Base-by-base conservation (phyloP, 2,797 vertebrate species). In the Sebastiscus tertius region DNA sequence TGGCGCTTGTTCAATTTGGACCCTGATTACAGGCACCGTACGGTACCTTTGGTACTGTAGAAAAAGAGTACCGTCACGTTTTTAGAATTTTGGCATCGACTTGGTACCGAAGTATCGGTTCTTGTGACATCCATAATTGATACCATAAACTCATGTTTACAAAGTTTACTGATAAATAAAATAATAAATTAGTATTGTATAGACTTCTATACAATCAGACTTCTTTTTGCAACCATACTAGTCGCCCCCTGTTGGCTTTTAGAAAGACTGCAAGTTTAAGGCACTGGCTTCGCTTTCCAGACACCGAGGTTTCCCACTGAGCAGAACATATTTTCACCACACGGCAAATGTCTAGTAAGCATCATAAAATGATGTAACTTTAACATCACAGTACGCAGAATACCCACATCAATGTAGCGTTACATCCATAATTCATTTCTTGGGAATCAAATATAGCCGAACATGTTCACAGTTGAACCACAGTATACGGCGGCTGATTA, bases 401-500 rank as follows among this genome's bases (percentile, higher is more conserved):
- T 60, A 62, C 18, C 27, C 36, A 33, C 66, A 83, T 76, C 46
- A 67, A 2, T 52, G 56, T 49, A 31, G 39, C 22, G 24, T 64
- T 12, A 36, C 60, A 76, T 86, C 46, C 65, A 84, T 87, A 78
- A 87, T 88, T 84, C 6, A 83, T 80, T 65, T 26, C 24, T 13
- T 59, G 66, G 64, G 77, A 79, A 82, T 86, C 75, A 73, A 77
- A 71, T 62, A 75, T 13, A 64, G 71, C 73, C 59, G 34, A 87
- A 60, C 59, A 78, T 33, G 84, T 81, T 88, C 33, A 26, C 39
- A 76, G 66, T 78, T 78, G 66, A 71, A 85, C 82, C 77, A 63
- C 29, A 69, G 82, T 69, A 81, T 80, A 70, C 76, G 79, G 75
- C 54, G 55, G 62, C 59, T 87, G 85, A 92, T 87, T 91, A 83